Conservation (phyloP, 2,888 invertebrate genomes). For the Rhorus exstirpatorius region DNA sequence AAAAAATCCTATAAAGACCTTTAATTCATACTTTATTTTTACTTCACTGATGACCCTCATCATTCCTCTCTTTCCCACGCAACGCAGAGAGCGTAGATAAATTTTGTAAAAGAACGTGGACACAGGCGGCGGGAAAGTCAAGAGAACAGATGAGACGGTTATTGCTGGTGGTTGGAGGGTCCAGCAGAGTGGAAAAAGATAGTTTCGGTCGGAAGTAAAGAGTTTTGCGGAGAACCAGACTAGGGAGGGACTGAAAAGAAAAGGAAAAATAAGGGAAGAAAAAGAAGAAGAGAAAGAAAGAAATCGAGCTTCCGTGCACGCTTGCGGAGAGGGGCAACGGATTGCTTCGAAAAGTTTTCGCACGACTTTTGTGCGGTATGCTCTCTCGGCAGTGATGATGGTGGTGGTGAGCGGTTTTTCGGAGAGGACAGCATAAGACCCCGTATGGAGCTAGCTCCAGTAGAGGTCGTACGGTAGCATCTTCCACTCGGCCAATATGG, state of each 20-base stretch:
- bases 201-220: slow-evolving; percentile 62
- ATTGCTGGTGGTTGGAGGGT: slow-evolving; percentile 51
- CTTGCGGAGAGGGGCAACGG: slow-evolving; percentile 51
- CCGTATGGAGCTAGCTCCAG: slow-evolving; percentile 26
- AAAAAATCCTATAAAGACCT: slow-evolving; percentile 7
- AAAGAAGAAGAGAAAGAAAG: slow-evolving; percentile 50
- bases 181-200: slow-evolving; percentile 65
- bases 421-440: slow-evolving; percentile 30
- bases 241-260: slow-evolving; percentile 17
- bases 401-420: slow-evolving; percentile 53
- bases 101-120: slow-evolving; percentile 25
- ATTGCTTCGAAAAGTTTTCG: slow-evolving; percentile 70
- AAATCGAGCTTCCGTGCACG: slow-evolving; percentile 46
- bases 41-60: background rate
- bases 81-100: slow-evolving; percentile 2
- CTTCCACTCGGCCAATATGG: slow-evolving; percentile 50
- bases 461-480: slow-evolving; percentile 40
- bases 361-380: slow-evolving; percentile 69
- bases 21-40: background rate
- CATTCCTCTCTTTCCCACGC: background rate
- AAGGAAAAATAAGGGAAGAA: slow-evolving; percentile 28
- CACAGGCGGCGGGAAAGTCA: slow-evolving; percentile 40
- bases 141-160: slow-evolving; percentile 65
- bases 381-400: slow-evolving; percentile 54
- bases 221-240: slow-evolving; percentile 48